A percentile compares a stretch with the other conserved stretches of the same genome.
phyloP scores from a whole-genome alignment of 2,888 invertebrate species.

The Ferrisia virgata region DNA sequence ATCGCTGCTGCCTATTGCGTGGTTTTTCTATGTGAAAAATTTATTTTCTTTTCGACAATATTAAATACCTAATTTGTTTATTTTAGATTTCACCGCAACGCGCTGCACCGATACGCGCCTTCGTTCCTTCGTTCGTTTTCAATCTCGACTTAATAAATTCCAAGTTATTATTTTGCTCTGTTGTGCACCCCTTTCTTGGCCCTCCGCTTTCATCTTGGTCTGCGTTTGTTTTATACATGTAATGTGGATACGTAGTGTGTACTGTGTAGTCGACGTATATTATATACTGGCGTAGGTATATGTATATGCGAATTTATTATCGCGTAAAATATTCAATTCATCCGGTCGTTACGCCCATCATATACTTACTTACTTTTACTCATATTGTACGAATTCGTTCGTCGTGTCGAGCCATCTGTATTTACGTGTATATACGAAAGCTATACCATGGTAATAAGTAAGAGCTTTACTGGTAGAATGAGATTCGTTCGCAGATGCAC shows the following conservation, averaged over 20 bases:
- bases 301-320: not conserved
- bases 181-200: not conserved
- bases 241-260: no score
- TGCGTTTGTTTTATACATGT: no score
- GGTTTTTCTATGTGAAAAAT: no score
- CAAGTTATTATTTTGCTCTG: not conserved
- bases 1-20: no score
- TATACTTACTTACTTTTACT: no score
- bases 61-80: not conserved
- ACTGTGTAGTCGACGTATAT: no score
- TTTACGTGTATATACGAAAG: no score
- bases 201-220: not conserved
- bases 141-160: not conserved
- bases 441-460: no score
- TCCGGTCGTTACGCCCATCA: not conserved
- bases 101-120: not conserved
- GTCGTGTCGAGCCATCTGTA: no score
- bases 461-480: not conserved
- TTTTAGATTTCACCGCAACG: not conserved
- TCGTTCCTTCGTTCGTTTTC: no score
- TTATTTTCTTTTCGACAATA: not conserved
- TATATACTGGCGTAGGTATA: not conserved
- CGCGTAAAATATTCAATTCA: not conserved
- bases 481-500: not conserved
- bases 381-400: not conserved